These are phyloP conservation scores for Drosophila santomea DNA, from an alignment of 1,140 invertebrate species.

Conservation along the genomic window DNA sequence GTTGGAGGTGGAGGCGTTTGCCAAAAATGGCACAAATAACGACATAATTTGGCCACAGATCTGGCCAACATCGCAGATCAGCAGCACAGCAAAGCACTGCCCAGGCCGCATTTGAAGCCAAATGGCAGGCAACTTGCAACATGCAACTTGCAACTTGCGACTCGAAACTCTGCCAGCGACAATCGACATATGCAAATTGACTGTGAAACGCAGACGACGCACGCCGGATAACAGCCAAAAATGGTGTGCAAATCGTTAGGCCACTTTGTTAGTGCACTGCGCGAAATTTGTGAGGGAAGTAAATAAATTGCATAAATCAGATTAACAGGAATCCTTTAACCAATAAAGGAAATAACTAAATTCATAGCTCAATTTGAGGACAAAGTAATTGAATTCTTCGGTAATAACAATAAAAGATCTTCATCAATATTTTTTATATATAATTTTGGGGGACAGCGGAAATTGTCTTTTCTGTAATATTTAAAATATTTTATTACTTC, in stretches of 20 bases:
- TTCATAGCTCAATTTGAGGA: too few species aligned
- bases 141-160: constrained; percentile 10
- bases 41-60: constrained; percentile 76
- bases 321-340: too few species aligned
- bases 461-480: too few species aligned
- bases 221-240: constrained; percentile 47
- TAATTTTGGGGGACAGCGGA: too few species aligned
- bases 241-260: constrained; percentile 56
- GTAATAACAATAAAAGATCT: too few species aligned
- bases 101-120: constrained; percentile 18
- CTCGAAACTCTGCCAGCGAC: constrained; percentile 15
- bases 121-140: constrained; percentile 36
- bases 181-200: constrained; percentile 60
- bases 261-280: constrained; percentile 37
- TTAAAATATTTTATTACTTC: too few species aligned
- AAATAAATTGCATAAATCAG: too few species aligned
- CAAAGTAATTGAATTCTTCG: too few species aligned
- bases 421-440: too few species aligned
- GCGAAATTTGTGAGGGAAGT: not conserved
- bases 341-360: too few species aligned
- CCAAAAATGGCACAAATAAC: constrained; percentile 82
- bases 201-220: constrained; percentile 50
- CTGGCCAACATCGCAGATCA: constrained; percentile 52
- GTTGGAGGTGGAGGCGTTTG: constrained; percentile 33
- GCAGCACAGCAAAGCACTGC: constrained; percentile 16